Evolutionary conservation across 1,140 invertebrate species (phyloP).

Genomic region (Bombus pascuorum): DNA sequence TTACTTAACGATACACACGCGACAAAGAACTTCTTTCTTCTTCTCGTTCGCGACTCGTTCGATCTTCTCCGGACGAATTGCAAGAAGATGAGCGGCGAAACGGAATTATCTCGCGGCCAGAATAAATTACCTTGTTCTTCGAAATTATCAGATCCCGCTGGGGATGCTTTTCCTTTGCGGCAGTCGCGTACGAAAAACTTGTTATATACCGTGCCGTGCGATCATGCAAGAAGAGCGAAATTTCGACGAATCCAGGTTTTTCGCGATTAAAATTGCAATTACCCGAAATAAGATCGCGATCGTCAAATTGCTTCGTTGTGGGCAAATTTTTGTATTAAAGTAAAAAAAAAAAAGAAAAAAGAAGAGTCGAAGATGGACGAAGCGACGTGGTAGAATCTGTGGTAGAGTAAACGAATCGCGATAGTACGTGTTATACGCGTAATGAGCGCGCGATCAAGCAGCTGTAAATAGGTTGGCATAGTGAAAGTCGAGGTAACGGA

Average conservation of each 20-base stretch:
- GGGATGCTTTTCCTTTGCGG: slow-evolving; percentile 29
- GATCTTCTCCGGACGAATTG: background rate
- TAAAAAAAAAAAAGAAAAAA: too few species aligned
- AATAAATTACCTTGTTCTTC: slow-evolving; percentile 43
- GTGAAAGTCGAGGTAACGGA: too few species aligned
- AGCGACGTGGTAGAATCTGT: background rate
- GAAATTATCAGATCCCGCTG: background rate
- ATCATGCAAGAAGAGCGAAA: background rate
- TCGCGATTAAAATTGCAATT: slow-evolving; percentile 30
- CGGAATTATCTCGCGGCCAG: slow-evolving; percentile 31
- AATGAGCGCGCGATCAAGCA: too few species aligned
- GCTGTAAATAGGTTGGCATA: too few species aligned
- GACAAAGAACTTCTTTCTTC: background rate
- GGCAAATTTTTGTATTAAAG: background rate
- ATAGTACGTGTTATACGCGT: too few species aligned
- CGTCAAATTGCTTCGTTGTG: background rate
- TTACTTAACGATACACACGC: background rate
- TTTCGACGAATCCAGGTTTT: background rate
- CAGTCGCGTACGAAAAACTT: background rate
- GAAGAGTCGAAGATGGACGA: background rate
- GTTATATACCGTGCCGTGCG: background rate
- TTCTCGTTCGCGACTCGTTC: slow-evolving; percentile 44
- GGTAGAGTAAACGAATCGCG: too few species aligned
- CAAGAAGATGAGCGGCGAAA: slow-evolving; percentile 9
- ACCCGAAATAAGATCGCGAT: background rate